phyloP scores from a whole-genome alignment of 2,888 invertebrate species.

The Electrophaes corylata region DNA sequence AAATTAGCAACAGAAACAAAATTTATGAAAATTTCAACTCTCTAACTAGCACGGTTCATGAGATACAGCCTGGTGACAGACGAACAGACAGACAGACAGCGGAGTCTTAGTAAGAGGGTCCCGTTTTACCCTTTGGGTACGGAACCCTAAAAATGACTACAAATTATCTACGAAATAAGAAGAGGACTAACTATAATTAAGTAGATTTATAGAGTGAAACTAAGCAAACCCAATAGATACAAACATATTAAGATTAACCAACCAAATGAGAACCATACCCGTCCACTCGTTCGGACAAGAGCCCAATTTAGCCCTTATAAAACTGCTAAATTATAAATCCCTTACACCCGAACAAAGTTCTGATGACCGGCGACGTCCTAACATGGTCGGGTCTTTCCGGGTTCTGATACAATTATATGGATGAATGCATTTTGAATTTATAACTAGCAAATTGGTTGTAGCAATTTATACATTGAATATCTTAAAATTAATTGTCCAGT shows the following conservation, averaged over 20 bases:
- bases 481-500: slow-evolving; percentile 76
- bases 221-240: slow-evolving; percentile 23
- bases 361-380: slow-evolving; percentile 38
- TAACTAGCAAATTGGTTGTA: slow-evolving; percentile 81
- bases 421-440: slow-evolving; percentile 82
- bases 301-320: slow-evolving; percentile 60
- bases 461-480: slow-evolving; percentile 80
- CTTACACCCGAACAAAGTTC: slow-evolving; percentile 35
- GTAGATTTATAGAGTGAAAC: slow-evolving; percentile 22
- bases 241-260: slow-evolving; percentile 42
- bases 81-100: too few species aligned
- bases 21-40: too few species aligned
- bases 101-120: too few species aligned
- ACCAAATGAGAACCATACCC: slow-evolving; percentile 47
- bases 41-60: too few species aligned
- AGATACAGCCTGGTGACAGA: too few species aligned
- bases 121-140: too few species aligned
- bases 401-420: slow-evolving; percentile 81
- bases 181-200: slow-evolving; percentile 32
- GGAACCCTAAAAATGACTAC: too few species aligned
- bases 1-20: too few species aligned
- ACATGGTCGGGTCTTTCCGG: slow-evolving; percentile 59
- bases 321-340: slow-evolving; percentile 58
- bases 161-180: too few species aligned
- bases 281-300: slow-evolving; percentile 61